Evolutionary conservation across 2,113 vertebrate genomes (phyloP).

Genomic region (Natator depressus): DNA sequence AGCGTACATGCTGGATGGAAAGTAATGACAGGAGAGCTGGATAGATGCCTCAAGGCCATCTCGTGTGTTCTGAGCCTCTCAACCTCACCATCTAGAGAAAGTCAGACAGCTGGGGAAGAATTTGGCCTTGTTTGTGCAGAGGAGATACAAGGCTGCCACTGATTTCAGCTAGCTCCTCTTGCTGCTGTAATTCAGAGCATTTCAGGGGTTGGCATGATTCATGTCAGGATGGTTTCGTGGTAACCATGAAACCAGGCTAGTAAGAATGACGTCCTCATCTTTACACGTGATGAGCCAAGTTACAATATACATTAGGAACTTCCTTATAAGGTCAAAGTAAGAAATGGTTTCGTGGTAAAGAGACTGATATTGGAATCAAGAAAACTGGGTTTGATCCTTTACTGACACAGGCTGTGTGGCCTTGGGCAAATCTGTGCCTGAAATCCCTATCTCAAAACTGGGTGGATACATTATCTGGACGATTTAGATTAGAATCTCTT

Average conservation of each 20-base stretch:
- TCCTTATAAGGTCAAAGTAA: not conserved
- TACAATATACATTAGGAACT: fast-evolving
- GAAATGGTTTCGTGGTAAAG: not conserved
- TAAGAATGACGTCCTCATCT: not conserved
- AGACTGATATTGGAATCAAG: not conserved
- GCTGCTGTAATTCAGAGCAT: not conserved
- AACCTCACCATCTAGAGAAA: no score
- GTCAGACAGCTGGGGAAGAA: no score
- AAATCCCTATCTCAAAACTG: not conserved
- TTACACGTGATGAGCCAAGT: not conserved
- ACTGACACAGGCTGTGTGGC: no score
- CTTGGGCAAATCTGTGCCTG: not conserved
- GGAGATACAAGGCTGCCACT: not conserved
- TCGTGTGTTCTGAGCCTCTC: no score
- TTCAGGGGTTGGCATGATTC: not conserved
- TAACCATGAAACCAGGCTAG: no score
- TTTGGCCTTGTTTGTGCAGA: no score
- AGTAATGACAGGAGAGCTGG: no score
- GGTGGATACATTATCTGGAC: not conserved
- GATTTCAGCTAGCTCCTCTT: not conserved
- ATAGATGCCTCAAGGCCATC: no score
- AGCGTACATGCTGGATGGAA: no score
- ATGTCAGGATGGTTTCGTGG: not conserved
- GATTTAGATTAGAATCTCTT: not conserved
- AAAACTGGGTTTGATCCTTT: no score